A percentile compares a stretch with the other conserved stretches of the same genome.
Conservation (phyloP, 2,113 vertebrate genomes). For the Ascaphus truei region DNA sequence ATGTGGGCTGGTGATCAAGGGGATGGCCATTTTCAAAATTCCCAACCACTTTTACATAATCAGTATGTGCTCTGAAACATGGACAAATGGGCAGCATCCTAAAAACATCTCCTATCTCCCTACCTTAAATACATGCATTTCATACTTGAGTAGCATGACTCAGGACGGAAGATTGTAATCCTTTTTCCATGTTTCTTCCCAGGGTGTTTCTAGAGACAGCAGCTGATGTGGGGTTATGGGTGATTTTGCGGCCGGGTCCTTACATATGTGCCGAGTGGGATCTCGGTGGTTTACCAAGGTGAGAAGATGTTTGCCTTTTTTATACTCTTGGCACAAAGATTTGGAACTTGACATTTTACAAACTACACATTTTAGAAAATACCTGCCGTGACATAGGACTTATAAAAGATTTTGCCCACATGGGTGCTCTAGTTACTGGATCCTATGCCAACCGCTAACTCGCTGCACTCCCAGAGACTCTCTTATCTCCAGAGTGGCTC, state of each 20-base stretch:
- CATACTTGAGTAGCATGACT: no score
- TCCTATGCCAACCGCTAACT: not conserved
- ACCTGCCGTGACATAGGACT: no score
- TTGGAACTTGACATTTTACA: not conserved
- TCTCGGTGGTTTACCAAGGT: constrained; percentile 87
- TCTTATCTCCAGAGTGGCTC: not conserved
- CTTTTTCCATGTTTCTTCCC: constrained; percentile 29
- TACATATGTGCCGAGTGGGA: constrained; percentile 90
- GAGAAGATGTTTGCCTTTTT: constrained; percentile 10
- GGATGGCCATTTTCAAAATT: no score
- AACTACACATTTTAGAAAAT: not conserved
- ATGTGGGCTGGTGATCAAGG: no score
- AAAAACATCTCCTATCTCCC: no score
- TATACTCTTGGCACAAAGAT: not conserved
- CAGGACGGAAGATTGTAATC: no score
- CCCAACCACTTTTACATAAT: no score
- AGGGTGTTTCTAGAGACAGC: constrained; percentile 79
- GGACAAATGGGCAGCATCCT: no score
- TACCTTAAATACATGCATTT: no score
- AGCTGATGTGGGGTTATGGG: constrained; percentile 75
- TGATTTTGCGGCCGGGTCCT: constrained; percentile 86
- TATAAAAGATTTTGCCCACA: not conserved
- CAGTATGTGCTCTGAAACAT: no score
- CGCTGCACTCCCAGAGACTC: not conserved
- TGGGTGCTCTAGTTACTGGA: no score